phyloP scores from a whole-genome alignment of 2,113 vertebrate genomes.

The Austrofundulus limnaeus region DNA sequence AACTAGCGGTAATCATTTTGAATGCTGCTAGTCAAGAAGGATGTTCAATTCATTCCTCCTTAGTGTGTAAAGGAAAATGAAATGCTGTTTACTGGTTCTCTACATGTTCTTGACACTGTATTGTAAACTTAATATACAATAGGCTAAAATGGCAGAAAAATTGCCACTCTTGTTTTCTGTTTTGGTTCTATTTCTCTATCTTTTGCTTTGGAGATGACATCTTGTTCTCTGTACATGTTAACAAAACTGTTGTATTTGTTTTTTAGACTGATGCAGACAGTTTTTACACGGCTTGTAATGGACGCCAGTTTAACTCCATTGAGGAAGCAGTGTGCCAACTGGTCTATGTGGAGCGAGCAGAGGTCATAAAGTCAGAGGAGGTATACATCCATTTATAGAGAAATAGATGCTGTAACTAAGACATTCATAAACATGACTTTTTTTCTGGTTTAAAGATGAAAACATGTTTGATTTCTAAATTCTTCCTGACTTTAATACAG shows the following conservation, averaged over 20 bases:
- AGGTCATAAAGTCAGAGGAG: conserved; percentile 94
- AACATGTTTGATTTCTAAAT: too few relatives aligned
- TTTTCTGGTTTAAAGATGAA: too few relatives aligned
- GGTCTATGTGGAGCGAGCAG: conserved; percentile 94
- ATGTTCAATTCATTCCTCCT: too few relatives aligned
- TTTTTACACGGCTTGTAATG: conserved; percentile 93
- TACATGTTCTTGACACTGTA: too few relatives aligned
- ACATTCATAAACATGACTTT: background rate
- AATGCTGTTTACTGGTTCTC: too few relatives aligned
- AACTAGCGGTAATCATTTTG: too few relatives aligned
- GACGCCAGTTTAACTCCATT: conserved; percentile 96
- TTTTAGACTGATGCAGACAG: conserved; percentile 91
- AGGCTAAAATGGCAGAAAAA: background rate
- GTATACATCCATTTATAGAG: conserved; percentile 60
- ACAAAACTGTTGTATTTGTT: background rate
- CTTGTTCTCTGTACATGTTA: background rate
- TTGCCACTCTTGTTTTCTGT: background rate
- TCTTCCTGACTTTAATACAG: too few relatives aligned
- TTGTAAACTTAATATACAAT: background rate
- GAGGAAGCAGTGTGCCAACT: conserved; percentile 97
- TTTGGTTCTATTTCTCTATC: too few relatives aligned
- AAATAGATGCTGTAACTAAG: background rate
- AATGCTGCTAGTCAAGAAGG: too few relatives aligned
- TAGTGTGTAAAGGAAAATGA: too few relatives aligned
- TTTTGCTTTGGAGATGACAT: too few relatives aligned